Conservation (phyloP, 2,888 invertebrate genomes). For the Rosalia funebris region DNA sequence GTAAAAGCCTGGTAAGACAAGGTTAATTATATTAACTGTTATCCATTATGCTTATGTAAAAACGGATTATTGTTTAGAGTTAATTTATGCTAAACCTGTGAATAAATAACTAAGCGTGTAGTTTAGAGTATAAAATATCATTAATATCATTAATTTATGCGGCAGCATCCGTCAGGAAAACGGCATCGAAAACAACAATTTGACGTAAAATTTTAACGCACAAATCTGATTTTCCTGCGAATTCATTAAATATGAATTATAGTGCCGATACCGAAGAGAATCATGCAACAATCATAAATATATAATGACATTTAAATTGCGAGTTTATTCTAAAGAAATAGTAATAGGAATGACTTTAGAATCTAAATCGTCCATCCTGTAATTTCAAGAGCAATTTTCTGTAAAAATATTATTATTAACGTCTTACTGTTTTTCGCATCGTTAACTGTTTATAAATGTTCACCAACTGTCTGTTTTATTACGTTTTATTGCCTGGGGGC, state of each 20-base stretch:
- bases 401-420: conserved; percentile 50
- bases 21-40: conserved; percentile 27
- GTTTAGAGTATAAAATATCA: conserved; percentile 23
- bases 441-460: conserved; percentile 52
- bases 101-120: conserved; percentile 27
- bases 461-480: conserved; percentile 48
- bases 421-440: conserved; percentile 52
- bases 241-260: conserved; percentile 45
- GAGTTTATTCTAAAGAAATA: conserved; percentile 45
- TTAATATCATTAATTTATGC: conserved; percentile 3
- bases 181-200: not conserved
- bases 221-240: conserved; percentile 29
- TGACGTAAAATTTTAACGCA: too few species aligned
- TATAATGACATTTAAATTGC: conserved; percentile 52
- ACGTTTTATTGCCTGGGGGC: conserved; percentile 45
- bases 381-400: conserved; percentile 50
- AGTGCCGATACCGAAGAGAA: conserved; percentile 30
- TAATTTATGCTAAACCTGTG: conserved; percentile 34
- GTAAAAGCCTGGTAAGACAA: conserved; percentile 2
- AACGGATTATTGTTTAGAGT: conserved; percentile 22
- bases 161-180: not conserved
- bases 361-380: conserved; percentile 48
- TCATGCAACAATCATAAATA: conserved; percentile 40
- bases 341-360: conserved; percentile 42
- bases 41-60: conserved; percentile 21